Evolutionary conservation across 1,140 invertebrate genomes (phyloP).

Genomic region (Neuroterus valhalla): DNA sequence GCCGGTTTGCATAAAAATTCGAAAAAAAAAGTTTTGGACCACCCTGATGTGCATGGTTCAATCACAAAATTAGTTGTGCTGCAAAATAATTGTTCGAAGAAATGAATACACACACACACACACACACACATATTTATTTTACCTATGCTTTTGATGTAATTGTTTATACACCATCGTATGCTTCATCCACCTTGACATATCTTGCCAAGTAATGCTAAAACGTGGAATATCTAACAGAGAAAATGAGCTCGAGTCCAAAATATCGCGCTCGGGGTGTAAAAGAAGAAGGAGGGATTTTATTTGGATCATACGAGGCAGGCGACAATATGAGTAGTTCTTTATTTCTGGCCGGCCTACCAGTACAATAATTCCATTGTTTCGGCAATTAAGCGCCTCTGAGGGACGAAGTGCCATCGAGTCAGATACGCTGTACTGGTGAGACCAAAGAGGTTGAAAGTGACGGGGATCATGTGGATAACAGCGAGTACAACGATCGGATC

Average conservation of each 20-base stretch:
- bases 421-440: neutral
- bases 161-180: no score
- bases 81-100: no score
- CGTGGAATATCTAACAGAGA: neutral
- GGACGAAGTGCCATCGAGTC: slow-evolving; percentile 10
- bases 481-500: neutral
- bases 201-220: neutral
- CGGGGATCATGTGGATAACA: slow-evolving; percentile 15
- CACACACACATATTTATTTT: no score
- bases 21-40: no score
- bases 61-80: no score
- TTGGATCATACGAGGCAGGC: neutral
- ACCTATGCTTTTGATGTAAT: neutral
- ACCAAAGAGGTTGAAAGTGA: slow-evolving; percentile 6
- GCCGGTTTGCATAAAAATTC: no score
- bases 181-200: no score
- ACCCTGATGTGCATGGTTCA: no score
- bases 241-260: neutral
- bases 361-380: slow-evolving; percentile 25
- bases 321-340: slow-evolving; percentile 14
- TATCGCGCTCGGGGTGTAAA: neutral
- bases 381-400: slow-evolving; percentile 11
- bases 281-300: neutral
- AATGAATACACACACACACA: no score
- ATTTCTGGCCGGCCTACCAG: slow-evolving; percentile 6